phyloP scores from a whole-genome alignment of 2,113 vertebrate genomes.

The Otocyon megalotis region DNA sequence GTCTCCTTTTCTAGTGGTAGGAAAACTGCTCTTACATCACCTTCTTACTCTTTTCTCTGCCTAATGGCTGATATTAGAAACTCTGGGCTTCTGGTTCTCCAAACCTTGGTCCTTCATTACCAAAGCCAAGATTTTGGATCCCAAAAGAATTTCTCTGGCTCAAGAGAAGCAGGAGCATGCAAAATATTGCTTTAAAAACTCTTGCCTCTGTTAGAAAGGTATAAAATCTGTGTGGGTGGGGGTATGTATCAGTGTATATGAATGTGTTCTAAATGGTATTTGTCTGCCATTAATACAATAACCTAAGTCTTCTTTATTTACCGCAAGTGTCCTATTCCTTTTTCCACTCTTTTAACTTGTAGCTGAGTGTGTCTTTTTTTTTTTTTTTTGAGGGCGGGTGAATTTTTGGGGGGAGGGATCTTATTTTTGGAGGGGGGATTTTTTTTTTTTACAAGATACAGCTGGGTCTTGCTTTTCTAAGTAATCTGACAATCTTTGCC shows the following conservation, averaged over 20 bases:
- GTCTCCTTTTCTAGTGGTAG: no score
- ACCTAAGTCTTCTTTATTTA: neutral
- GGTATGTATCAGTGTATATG: neutral
- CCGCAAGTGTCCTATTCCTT: neutral
- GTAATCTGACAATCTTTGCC: neutral
- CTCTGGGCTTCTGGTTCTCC: rapidly evolving
- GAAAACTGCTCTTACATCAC: neutral
- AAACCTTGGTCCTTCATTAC: neutral
- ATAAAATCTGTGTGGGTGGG: neutral
- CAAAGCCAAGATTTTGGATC: neutral
- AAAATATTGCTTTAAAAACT: neutral
- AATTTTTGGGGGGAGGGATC: no score
- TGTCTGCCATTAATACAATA: neutral
- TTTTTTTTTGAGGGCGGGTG: neutral
- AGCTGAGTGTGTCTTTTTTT: neutral
- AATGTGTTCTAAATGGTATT: neutral
- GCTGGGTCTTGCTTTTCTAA: neutral
- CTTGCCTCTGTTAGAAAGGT: neutral
- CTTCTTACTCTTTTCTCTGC: neutral
- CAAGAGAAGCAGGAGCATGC: neutral
- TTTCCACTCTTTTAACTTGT: neutral
- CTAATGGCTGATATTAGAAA: neutral
- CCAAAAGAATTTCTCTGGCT: neutral
- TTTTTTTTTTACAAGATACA: neutral
- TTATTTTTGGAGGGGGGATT: neutral